These are phyloP conservation scores for Corythornis leucogaster DNA, from an alignment of 2,797 vertebrate genomes.

Conservation along the genomic window DNA sequence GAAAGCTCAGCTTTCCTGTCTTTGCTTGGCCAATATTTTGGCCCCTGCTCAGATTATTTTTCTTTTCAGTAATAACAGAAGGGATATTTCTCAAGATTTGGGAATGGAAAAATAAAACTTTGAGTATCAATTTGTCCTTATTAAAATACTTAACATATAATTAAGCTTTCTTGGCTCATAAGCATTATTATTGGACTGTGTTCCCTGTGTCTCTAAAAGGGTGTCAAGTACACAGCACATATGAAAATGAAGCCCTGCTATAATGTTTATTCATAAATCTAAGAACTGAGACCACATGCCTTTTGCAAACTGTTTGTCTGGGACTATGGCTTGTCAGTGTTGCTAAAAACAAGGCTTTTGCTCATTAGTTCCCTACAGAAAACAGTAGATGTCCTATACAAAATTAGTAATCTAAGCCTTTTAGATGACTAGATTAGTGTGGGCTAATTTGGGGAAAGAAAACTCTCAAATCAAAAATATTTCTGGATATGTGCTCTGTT, in stretches of 20 bases:
- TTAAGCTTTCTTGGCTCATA: background rate
- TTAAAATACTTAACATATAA: conserved; percentile 12
- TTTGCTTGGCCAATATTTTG: conserved; percentile 13
- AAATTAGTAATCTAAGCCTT: background rate
- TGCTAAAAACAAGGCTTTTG: background rate
- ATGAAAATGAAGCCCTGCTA: background rate
- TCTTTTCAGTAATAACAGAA: background rate
- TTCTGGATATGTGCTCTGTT: background rate
- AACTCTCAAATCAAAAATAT: background rate
- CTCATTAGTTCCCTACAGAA: background rate
- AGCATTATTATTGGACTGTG: background rate
- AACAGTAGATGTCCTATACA: background rate
- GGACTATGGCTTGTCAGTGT: background rate
- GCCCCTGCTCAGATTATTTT: background rate
- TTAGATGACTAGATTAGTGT: background rate
- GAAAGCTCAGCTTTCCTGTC: background rate
- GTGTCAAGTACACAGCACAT: background rate
- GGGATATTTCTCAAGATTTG: background rate
- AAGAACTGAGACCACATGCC: background rate
- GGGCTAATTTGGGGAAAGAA: background rate
- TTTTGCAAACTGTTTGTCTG: background rate
- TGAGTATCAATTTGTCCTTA: background rate
- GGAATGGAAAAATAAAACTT: background rate
- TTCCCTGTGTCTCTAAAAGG: background rate
- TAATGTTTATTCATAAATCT: background rate